Evolutionary conservation across 2,888 invertebrate genomes (phyloP).

Genomic region (Diogma glabrata): DNA sequence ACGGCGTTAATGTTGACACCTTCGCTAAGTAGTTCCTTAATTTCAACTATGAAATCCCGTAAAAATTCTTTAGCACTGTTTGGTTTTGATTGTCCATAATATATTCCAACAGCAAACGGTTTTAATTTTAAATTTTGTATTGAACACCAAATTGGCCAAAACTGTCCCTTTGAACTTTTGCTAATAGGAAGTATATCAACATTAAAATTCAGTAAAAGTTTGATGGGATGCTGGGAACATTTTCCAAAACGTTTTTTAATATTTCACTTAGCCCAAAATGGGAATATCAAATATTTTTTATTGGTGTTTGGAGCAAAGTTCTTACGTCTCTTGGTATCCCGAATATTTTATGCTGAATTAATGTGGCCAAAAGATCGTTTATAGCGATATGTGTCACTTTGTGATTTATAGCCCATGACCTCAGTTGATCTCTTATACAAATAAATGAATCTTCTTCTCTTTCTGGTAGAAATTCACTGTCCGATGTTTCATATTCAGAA

Average conservation of each 20-base stretch:
- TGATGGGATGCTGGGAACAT: neutral
- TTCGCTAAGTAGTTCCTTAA: neutral
- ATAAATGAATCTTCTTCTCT: neutral
- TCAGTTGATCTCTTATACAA: slow-evolving; percentile 3
- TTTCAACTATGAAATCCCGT: neutral
- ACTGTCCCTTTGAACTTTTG: neutral
- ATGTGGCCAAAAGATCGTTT: neutral
- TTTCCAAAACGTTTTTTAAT: neutral
- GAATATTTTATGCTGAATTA: neutral
- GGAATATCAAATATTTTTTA: neutral
- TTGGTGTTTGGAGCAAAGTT: neutral
- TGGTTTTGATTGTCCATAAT: neutral
- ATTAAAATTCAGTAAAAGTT: neutral
- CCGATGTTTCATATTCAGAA: neutral
- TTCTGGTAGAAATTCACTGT: neutral
- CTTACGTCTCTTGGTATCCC: neutral
- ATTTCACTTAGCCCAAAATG: neutral
- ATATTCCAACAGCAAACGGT: neutral
- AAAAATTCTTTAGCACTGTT: neutral
- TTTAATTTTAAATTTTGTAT: neutral
- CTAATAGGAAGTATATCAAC: neutral
- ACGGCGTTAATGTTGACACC: neutral
- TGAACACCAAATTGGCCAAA: slow-evolving; percentile 1
- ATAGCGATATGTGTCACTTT: neutral
- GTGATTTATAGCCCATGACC: neutral